phyloP scores from a whole-genome alignment of 2,113 vertebrate genomes.

The Microtus richardsoni region DNA sequence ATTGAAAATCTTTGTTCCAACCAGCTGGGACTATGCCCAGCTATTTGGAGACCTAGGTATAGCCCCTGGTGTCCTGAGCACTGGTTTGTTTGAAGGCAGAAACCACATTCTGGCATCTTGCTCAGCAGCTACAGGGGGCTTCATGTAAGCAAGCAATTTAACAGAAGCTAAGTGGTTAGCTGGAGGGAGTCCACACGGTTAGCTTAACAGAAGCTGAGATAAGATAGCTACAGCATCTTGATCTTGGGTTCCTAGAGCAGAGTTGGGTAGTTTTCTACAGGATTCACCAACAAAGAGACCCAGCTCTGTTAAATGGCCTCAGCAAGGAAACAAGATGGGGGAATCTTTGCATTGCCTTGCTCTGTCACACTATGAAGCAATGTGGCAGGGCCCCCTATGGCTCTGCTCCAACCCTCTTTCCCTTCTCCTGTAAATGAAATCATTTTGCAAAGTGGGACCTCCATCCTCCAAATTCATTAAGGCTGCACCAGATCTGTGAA shows the following conservation, averaged over 20 bases:
- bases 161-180: not conserved
- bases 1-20: not conserved
- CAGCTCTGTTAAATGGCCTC: not conserved
- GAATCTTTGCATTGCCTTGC: not conserved
- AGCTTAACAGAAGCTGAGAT: not conserved
- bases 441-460: not conserved
- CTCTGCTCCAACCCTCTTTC: not conserved
- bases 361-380: not conserved
- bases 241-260: not conserved
- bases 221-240: not conserved
- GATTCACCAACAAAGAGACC: not conserved
- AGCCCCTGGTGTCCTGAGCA: no score
- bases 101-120: not conserved
- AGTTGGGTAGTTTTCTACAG: not conserved
- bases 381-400: not conserved
- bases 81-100: not conserved
- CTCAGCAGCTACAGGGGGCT: not conserved
- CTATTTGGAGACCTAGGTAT: not conserved
- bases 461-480: not conserved
- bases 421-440: constrained; percentile 3
- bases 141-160: not conserved
- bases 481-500: not conserved
- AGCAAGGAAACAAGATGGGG: not conserved
- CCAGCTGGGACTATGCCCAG: not conserved
- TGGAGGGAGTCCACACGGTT: no score